Percentiles rank a stretch among this genome's conserved stretches.
phyloP scores from a whole-genome alignment of 2,797 vertebrate genomes.

The Urophycis tenuis region DNA sequence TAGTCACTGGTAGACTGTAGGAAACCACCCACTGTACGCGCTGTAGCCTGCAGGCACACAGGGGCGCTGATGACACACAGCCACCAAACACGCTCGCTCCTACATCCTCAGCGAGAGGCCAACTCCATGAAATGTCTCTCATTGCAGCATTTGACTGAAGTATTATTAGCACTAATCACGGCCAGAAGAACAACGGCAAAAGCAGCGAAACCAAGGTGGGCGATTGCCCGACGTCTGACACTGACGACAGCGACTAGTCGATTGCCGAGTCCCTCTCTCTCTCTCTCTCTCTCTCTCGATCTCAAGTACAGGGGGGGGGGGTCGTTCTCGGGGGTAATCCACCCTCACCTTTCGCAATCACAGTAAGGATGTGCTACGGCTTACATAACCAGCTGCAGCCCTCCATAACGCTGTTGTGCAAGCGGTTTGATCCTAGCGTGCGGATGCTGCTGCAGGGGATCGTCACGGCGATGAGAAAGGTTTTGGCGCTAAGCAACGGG shows the following conservation, averaged over 20 bases:
- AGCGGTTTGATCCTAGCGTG: neutral
- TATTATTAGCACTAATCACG: no score
- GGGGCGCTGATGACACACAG: neutral
- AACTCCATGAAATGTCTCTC: neutral
- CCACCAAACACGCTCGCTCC: no score
- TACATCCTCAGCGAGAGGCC: no score
- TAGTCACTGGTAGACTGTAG: no score
- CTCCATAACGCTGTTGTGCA: neutral
- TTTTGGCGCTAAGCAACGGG: neutral
- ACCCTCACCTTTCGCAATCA: neutral
- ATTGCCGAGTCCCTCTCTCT: neutral
- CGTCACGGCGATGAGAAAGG: neutral
- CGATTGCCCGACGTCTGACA: neutral
- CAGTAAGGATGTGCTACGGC: neutral
- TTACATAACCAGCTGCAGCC: neutral
- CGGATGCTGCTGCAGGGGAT: neutral
- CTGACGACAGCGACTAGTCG: neutral
- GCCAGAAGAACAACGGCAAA: neutral
- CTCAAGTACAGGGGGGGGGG: no score
- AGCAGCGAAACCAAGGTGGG: conserved; percentile 26
- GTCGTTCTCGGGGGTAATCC: neutral
- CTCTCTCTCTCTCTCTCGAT: no score
- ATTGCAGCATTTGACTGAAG: neutral
- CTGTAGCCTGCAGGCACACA: neutral
- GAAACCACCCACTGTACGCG: no score